phyloP scores from a whole-genome alignment of 2,113 vertebrate species.

The Axis porcinus region DNA sequence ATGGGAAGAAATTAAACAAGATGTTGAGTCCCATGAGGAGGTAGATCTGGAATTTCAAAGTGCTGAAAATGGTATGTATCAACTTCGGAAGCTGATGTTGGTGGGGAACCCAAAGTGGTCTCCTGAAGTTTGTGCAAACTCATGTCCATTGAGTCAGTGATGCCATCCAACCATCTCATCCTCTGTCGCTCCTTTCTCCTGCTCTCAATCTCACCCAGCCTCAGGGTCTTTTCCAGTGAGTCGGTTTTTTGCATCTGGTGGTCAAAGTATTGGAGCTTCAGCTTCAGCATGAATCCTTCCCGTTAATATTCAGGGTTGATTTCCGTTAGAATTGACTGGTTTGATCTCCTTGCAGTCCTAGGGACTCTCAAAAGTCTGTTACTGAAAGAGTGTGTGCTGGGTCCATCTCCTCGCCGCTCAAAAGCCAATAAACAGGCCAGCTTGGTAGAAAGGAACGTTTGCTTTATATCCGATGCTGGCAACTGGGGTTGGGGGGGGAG shows the following conservation, averaged over 20 bases:
- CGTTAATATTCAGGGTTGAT: neutral
- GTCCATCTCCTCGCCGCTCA: neutral
- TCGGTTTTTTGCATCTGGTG: neutral
- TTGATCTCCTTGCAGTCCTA: neutral
- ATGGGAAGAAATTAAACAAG: constrained; percentile 88
- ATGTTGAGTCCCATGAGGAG: constrained; percentile 74
- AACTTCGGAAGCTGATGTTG: neutral
- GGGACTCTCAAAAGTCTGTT: neutral
- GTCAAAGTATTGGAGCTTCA: neutral
- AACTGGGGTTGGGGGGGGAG: neutral
- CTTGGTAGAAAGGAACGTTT: neutral
- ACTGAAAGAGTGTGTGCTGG: neutral
- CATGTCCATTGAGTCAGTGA: neutral
- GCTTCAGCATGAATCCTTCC: neutral
- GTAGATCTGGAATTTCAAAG: neutral
- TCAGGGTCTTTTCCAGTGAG: neutral
- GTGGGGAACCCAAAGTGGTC: neutral
- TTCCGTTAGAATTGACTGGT: neutral
- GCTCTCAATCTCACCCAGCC: neutral
- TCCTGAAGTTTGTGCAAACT: neutral
- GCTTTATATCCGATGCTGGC: neutral
- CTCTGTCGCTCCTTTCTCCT: neutral
- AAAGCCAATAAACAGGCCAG: neutral
- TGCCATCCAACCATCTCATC: neutral
- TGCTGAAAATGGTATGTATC: neutral